Evolutionary conservation across 1,140 invertebrate genomes (phyloP).

Genomic region (Atta cephalotes): DNA sequence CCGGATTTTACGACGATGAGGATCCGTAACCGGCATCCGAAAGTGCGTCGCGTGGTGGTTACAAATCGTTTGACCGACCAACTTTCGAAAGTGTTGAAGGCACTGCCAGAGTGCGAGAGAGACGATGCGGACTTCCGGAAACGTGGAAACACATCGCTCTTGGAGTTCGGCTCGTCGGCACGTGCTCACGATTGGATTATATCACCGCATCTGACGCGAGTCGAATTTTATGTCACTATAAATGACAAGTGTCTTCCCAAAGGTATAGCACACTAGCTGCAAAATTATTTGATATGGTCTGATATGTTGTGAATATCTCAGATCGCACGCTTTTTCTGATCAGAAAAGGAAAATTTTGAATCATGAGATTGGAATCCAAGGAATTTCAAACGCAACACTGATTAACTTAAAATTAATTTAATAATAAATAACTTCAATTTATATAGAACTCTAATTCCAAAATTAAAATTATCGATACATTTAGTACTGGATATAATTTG

Average conservation of each 20-base stretch:
- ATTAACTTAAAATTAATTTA: background rate
- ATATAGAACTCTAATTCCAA: background rate
- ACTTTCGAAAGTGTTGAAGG: background rate
- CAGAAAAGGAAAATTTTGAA: background rate
- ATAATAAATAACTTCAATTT: background rate
- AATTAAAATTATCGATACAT: background rate
- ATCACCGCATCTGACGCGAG: conserved; percentile 42
- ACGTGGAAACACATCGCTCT: conserved; percentile 33
- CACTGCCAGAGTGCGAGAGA: background rate
- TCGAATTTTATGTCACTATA: conserved; percentile 20
- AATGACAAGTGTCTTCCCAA: conserved; percentile 18
- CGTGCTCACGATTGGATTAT: conserved; percentile 55
- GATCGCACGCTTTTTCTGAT: background rate
- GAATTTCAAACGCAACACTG: background rate
- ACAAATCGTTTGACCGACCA: conserved; percentile 52
- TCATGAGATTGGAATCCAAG: background rate
- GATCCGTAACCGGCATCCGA: background rate
- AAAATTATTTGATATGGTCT: conserved; percentile 27
- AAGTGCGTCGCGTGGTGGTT: conserved; percentile 13
- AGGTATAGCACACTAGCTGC: background rate
- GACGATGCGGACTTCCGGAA: background rate
- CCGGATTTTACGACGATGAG: conserved; percentile 45
- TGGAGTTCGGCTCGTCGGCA: conserved; percentile 28
- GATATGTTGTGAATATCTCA: background rate
- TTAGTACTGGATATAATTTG: background rate